Evolutionary conservation across 1,140 invertebrate species (phyloP), one percentile per base, ranked within the genome.

Genomic region (Scylla paramamosain): DNA sequence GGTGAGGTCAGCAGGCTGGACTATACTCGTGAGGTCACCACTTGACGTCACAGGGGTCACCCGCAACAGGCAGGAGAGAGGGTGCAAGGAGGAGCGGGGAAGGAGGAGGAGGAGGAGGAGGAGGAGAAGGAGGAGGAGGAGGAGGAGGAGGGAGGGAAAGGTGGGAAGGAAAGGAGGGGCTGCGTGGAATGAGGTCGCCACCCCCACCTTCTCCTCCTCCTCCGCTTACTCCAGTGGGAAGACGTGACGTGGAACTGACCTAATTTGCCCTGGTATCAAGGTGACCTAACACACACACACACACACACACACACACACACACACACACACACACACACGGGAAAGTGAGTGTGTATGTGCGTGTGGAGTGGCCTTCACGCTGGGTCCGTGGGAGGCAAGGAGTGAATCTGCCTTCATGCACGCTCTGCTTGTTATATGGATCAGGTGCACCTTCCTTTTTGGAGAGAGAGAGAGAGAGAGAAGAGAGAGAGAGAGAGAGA

Each of bases 301-400:
- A 77, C 67, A 59, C 52, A 59, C 52, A 59, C 52, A 59, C 52
- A 59, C 52, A 59, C 52, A 59, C 52, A 59, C 52, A 59, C 52
- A 59, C 52, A 59, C 52, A 77, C 67, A 77, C 67, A 77, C 25
- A n/a, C 67, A 77, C 67, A 77, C 25, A 77, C 67, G 59, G 59
- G 59, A 67, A 67, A 77, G 88, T 90, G 39, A 48, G 88, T 90
- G 88, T 91, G 52, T 91, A 28, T 91, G 46, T 91, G 89, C 28
- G 32, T 59, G 52, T 59, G 10, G 52, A 59, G 16, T 59, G 52
- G 52, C 52, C 52, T 59, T 59, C 52, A 59, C 52, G 52, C 12
- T 59, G 52, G 52, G 52, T 59, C 16, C 52, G 67, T n/a, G 67
- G 67, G 67, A 77, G 67, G 67, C 4, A 77, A n/a, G 67, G 67